Evolutionary conservation across 2,113 vertebrate genomes (phyloP).

Genomic region (Narcine bancroftii): DNA sequence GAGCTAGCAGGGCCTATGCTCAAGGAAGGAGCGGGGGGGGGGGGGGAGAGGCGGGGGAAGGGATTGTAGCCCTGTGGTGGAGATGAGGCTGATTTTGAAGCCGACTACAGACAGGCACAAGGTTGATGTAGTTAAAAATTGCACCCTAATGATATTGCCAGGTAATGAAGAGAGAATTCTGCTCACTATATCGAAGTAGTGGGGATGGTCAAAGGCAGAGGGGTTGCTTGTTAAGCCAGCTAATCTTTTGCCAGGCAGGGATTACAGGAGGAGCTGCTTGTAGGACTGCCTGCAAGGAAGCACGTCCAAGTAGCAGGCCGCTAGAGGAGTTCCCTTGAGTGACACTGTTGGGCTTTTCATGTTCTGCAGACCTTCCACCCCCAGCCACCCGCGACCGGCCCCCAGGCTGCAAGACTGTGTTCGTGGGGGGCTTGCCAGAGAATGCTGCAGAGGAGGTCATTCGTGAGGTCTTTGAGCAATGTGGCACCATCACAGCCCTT

Average conservation of each 20-base stretch:
- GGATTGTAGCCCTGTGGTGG: no score
- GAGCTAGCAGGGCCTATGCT: no score
- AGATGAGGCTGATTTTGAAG: neutral
- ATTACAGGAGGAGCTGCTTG: neutral
- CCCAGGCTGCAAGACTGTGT: slow-evolving; percentile 82
- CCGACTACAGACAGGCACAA: neutral
- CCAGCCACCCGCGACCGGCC: slow-evolving; percentile 80
- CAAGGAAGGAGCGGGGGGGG: no score
- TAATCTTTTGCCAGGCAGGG: neutral
- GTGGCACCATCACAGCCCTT: slow-evolving; percentile 77
- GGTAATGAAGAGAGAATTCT: neutral
- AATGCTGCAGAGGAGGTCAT: slow-evolving; percentile 79
- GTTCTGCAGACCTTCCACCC: slow-evolving; percentile 70
- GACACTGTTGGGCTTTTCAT: neutral
- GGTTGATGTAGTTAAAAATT: neutral
- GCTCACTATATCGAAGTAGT: neutral
- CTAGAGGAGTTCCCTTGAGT: no score
- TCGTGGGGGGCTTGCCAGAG: slow-evolving; percentile 81
- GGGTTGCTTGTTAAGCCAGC: neutral
- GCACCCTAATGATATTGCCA: neutral
- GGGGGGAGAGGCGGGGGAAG: no score
- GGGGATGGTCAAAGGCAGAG: neutral
- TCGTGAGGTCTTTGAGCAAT: slow-evolving; percentile 81
- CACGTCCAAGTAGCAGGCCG: neutral
- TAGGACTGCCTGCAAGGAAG: neutral